Evolutionary conservation across 2,113 vertebrate species (phyloP), one percentile per base, ranked within the genome.

Genomic region (Lichenostomus cassidix): DNA sequence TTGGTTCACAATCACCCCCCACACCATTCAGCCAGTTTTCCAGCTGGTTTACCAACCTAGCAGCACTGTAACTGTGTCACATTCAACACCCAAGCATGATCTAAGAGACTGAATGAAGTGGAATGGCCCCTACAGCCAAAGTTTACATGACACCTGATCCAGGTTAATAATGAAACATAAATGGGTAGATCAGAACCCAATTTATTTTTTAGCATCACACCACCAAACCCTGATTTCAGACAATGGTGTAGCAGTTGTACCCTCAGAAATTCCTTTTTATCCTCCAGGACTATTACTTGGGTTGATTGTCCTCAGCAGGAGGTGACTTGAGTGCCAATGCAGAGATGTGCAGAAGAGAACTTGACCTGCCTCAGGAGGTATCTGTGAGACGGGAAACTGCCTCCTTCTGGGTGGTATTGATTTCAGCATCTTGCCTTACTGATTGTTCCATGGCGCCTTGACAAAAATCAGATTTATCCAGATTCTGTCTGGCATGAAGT

Each of bases 341-440:
- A 70, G 53, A 85, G 31, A 49, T 18, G 10, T 13, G 22, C 41
- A 80, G 53, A 59, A 74, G 49, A 90, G 41, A 90, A 62, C 20
- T 83, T 7, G 4, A 35, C 0, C 1, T 86, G n/a, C 29, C 42
- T 55, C 0, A 0, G 9, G 6, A 52, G n/a, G 29, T 42, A 20
- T 7, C 37, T 77, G 37, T 77, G 60, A 86, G 50, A 33, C 55
- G 20, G 49, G 50, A 89, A 76, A 76, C 19, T 60, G 17, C 21
- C 20, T 80, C 53, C 81, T 87, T 63, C 68, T 94, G 91, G 56
- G 92, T 96, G 91, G 86, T 74, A 81, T 37, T 71, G 83, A 81
- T 87, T 96, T 86, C 73, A 85, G 58, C 35, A 46, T 80, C 67
- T 83, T 0, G 0, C 28, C 19, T 62, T 31, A 67, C 23, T 28